These are phyloP conservation scores for Eupithecia abbreviata DNA, from an alignment of 2,888 invertebrate species.

Conservation along the genomic window DNA sequence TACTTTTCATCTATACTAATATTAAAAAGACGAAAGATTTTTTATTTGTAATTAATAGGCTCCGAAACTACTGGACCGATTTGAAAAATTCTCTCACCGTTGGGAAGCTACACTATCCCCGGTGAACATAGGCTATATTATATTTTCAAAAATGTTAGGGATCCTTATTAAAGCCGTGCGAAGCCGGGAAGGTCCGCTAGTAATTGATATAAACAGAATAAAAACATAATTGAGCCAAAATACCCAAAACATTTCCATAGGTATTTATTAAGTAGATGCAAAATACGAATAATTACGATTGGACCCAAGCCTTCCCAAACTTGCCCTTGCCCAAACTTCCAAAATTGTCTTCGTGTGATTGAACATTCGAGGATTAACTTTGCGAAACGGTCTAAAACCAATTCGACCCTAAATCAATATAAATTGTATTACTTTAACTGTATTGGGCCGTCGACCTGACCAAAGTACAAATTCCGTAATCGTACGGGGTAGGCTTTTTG, in stretches of 20 bases:
- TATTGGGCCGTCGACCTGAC: slow-evolving; percentile 13
- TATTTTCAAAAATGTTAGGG: no score
- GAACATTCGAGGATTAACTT: background rate
- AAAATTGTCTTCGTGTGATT: slow-evolving; percentile 2
- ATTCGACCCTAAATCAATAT: slow-evolving; percentile 22
- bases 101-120: no score
- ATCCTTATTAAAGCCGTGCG: no score
- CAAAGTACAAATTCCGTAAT: slow-evolving; percentile 22
- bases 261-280: background rate
- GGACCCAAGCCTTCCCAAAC: background rate
- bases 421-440: slow-evolving; percentile 21
- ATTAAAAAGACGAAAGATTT: no score
- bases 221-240: background rate
- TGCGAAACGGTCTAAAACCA: background rate
- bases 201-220: background rate
- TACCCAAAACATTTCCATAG: background rate
- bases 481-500: slow-evolving; percentile 8
- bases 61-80: no score
- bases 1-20: no score
- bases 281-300: background rate
- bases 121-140: no score
- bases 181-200: no score
- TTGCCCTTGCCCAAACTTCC: background rate
- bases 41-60: background rate
- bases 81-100: no score